These are phyloP conservation scores for Tachyglossus aculeatus DNA, from an alignment of 2,797 vertebrate genomes.

Conservation along the genomic window DNA sequence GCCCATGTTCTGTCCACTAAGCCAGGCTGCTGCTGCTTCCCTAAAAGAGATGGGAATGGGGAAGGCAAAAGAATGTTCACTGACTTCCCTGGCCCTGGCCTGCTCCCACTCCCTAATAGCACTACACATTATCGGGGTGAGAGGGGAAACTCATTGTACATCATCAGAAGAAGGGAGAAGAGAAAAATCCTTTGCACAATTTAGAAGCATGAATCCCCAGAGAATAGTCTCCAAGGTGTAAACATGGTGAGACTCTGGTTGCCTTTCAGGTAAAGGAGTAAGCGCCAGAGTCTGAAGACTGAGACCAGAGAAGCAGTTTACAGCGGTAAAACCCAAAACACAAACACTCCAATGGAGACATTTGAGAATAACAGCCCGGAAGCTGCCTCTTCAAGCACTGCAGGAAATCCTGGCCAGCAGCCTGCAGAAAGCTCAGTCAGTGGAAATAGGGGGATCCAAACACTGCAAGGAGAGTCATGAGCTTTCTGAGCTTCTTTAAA, in stretches of 20 bases:
- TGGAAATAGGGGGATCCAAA: background rate
- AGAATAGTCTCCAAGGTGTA: too few species aligned
- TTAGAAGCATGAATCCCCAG: too few species aligned
- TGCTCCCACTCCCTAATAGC: too few species aligned
- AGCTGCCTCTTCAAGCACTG: background rate
- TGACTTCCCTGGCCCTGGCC: too few species aligned
- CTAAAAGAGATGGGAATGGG: too few species aligned
- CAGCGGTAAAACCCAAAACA: background rate
- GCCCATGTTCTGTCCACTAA: too few species aligned
- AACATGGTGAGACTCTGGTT: background rate
- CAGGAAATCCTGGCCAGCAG: background rate
- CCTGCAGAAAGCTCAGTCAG: background rate
- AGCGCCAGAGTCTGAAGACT: background rate
- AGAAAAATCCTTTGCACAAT: too few species aligned
- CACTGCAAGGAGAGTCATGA: background rate
- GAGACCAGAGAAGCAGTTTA: background rate
- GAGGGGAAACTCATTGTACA: too few species aligned
- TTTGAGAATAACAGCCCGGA: background rate
- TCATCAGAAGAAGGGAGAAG: too few species aligned
- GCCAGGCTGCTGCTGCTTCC: too few species aligned
- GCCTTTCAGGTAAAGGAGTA: background rate
- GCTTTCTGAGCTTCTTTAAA: background rate
- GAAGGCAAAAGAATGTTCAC: too few species aligned
- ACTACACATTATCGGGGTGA: too few species aligned
- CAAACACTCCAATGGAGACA: fast-evolving